These are phyloP conservation scores for Drosophila buzzatii DNA, from an alignment of 2,888 invertebrate species.

Conservation along the genomic window DNA sequence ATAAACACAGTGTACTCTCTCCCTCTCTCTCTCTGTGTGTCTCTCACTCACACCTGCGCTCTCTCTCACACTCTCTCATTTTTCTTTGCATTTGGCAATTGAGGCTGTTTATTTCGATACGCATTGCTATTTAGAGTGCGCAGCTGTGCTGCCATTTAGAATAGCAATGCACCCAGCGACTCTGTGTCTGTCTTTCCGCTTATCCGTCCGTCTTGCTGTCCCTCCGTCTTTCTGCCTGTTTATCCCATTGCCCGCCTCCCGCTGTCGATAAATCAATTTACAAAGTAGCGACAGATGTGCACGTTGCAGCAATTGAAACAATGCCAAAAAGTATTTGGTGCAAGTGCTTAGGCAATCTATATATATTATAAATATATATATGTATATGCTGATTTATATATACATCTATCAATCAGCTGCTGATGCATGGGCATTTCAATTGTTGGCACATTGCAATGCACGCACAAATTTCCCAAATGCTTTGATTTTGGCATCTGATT, in stretches of 20 bases:
- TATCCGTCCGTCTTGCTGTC: neutral
- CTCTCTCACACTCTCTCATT: neutral
- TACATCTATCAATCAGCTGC: constrained; percentile 52
- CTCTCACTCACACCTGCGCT: neutral
- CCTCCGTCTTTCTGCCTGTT: neutral
- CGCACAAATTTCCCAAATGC: constrained; percentile 69
- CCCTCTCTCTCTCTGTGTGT: no score
- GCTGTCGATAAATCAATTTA: constrained; percentile 60
- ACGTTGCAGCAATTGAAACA: constrained; percentile 54
- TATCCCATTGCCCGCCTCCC: neutral
- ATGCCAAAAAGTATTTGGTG: constrained; percentile 66
- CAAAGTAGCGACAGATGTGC: constrained; percentile 67
- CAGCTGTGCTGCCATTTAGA: constrained; percentile 51
- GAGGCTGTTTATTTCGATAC: constrained; percentile 52
- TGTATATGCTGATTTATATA: constrained; percentile 16
- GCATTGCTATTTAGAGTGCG: constrained; percentile 47
- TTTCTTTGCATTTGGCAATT: constrained; percentile 36
- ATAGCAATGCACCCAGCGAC: constrained; percentile 14
- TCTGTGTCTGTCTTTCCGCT: neutral
- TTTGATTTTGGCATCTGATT: constrained; percentile 23
- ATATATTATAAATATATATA: constrained; percentile 10
- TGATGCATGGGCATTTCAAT: constrained; percentile 51
- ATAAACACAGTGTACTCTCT: neutral
- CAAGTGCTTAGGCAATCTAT: constrained; percentile 27
- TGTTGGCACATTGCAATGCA: constrained; percentile 64